These are phyloP conservation scores for Prionailurus bengalensis DNA, from an alignment of 2,113 vertebrate genomes.

Conservation along the genomic window DNA sequence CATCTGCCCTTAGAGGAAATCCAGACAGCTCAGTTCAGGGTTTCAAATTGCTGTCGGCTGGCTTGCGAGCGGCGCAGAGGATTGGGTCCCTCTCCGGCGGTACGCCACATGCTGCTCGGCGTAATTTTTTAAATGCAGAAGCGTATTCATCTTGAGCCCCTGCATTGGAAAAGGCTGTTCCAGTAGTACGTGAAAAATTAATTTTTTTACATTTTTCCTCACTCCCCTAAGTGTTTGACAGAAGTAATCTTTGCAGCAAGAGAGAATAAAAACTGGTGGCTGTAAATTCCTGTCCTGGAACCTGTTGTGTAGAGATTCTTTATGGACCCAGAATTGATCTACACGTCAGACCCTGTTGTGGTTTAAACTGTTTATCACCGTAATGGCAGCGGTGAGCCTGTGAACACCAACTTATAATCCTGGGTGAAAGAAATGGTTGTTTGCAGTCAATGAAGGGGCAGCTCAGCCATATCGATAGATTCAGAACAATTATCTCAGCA, in stretches of 20 bases:
- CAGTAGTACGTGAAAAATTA: slow-evolving; percentile 88
- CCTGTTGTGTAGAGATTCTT: slow-evolving; percentile 89
- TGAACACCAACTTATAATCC: slow-evolving; percentile 87
- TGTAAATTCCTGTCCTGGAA: slow-evolving; percentile 88
- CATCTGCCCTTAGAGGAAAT: slow-evolving; percentile 87
- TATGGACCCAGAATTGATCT: slow-evolving; percentile 92
- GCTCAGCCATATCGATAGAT: slow-evolving; percentile 87
- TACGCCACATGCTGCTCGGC: slow-evolving; percentile 72
- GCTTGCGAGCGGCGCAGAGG: slow-evolving; percentile 24
- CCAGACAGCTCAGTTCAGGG: slow-evolving; percentile 82
- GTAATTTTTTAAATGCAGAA: slow-evolving; percentile 85
- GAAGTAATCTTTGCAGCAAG: slow-evolving; percentile 91
- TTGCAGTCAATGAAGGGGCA: slow-evolving; percentile 86
- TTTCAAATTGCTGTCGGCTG: slow-evolving; percentile 84
- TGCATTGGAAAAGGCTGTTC: slow-evolving; percentile 79
- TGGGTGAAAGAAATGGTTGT: slow-evolving; percentile 87
- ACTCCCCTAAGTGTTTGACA: slow-evolving; percentile 89
- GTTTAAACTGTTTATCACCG: slow-evolving; percentile 91
- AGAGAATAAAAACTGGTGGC: slow-evolving; percentile 89
- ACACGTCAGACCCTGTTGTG: slow-evolving; percentile 89
- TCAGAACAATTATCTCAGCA: slow-evolving; percentile 86
- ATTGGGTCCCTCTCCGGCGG: slow-evolving; percentile 72
- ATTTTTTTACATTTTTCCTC: slow-evolving; percentile 85
- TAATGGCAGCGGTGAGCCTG: slow-evolving; percentile 87
- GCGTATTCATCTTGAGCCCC: slow-evolving; percentile 83